These are phyloP conservation scores for Sympetrum striolatum DNA, from an alignment of 2,888 invertebrate species.

Conservation along the genomic window DNA sequence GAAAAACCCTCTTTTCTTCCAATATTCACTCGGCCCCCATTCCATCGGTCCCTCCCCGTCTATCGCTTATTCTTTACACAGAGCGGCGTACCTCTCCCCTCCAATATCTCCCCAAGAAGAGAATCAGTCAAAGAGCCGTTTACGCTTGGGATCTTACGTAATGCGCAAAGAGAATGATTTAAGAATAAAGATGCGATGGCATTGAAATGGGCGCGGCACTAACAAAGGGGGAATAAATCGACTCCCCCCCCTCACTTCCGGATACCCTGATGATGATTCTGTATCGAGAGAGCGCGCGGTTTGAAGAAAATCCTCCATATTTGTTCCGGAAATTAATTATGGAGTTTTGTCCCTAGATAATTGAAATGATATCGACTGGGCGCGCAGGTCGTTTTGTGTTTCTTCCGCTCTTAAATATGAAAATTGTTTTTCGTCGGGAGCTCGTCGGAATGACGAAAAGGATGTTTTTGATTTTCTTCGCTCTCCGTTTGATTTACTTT, in stretches of 20 bases:
- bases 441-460: not conserved
- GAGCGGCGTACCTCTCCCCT: not conserved
- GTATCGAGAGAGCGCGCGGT: not conserved
- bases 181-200: not conserved
- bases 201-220: not conserved
- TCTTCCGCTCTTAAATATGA: not conserved
- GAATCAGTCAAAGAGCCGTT: not conserved
- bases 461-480: not conserved
- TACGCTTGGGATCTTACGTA: not conserved
- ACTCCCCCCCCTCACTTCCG: not conserved
- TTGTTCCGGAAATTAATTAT: not conserved
- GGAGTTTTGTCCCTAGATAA: not conserved
- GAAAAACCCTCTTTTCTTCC: not conserved
- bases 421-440: not conserved
- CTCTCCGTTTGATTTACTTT: too few species aligned
- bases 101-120: not conserved
- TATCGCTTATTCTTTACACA: not conserved
- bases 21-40: conserved; percentile 11
- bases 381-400: not conserved
- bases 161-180: not conserved
- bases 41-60: not conserved
- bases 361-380: not conserved
- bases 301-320: not conserved
- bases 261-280: not conserved
- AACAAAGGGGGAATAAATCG: not conserved